These are phyloP conservation scores for Polydrusus pterygomalis DNA, from an alignment of 2,888 invertebrate species.

Conservation along the genomic window DNA sequence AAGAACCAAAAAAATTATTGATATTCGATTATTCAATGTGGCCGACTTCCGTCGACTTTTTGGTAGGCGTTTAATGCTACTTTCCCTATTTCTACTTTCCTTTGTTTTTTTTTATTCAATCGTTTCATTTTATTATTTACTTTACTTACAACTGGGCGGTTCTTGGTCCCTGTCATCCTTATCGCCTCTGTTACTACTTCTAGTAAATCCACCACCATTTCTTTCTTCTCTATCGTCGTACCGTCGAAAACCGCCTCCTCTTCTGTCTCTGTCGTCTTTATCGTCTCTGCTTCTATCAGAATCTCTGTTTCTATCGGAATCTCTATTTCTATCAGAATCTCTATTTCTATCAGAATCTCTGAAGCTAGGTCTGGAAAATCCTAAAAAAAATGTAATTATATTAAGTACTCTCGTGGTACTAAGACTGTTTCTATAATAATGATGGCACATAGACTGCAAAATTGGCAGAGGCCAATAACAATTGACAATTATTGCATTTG, in stretches of 20 bases:
- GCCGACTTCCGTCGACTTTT: too few relatives aligned
- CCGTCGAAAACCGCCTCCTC: slow-evolving; percentile 62
- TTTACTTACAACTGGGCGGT: slow-evolving; percentile 50
- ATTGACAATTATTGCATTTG: too few relatives aligned
- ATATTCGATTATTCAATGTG: too few relatives aligned
- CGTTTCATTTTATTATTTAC: not conserved
- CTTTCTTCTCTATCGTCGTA: slow-evolving; percentile 60
- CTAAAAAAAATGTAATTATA: slow-evolving; percentile 40
- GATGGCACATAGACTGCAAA: too few relatives aligned
- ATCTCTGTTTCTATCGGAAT: slow-evolving; percentile 20
- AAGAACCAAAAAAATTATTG: too few relatives aligned
- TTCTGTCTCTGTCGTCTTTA: slow-evolving; percentile 62
- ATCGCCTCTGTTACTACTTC: slow-evolving; percentile 48
- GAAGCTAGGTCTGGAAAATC: slow-evolving; percentile 57
- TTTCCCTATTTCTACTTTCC: too few relatives aligned
- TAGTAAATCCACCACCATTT: slow-evolving; percentile 56
- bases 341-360: not conserved
- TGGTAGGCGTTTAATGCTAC: too few relatives aligned
- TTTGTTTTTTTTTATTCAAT: too few relatives aligned
- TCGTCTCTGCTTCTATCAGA: slow-evolving; percentile 31
- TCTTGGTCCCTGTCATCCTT: slow-evolving; percentile 56
- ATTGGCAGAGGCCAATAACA: too few relatives aligned
- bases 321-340: too few relatives aligned
- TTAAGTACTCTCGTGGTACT: too few relatives aligned
- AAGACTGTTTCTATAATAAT: too few relatives aligned